Percentiles rank a stretch among this genome's conserved stretches.
These are phyloP conservation scores for Monopis laevigella DNA, from an alignment of 2,888 invertebrate genomes.

Conservation along the genomic window DNA sequence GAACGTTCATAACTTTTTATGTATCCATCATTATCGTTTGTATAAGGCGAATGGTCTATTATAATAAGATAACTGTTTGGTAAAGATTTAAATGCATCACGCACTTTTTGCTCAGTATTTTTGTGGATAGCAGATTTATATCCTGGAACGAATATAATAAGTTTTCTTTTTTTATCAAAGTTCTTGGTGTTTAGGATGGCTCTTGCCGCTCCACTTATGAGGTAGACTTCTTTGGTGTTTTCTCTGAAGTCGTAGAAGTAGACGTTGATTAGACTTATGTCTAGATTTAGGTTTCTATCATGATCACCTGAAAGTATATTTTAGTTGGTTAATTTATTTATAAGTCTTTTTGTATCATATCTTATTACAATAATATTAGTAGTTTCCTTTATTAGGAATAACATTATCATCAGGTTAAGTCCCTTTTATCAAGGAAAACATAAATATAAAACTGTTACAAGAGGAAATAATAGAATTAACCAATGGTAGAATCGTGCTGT, in stretches of 20 bases:
- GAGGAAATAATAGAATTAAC: too few species aligned
- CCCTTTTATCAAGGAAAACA: too few species aligned
- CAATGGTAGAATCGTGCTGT: too few species aligned
- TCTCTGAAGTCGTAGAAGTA: conserved; percentile 50
- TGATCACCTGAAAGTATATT: conserved; percentile 52
- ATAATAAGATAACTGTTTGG: conserved; percentile 47
- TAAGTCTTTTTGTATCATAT: too few species aligned
- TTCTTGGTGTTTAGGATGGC: conserved; percentile 37
- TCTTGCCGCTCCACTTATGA: conserved; percentile 35
- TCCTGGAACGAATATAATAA: conserved; percentile 52
- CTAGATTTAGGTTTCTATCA: conserved; percentile 33
- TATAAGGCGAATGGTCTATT: conserved; percentile 50
- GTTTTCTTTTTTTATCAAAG: conserved; percentile 38
- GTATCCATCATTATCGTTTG: conserved; percentile 37
- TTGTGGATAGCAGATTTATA: conserved; percentile 50
- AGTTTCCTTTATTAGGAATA: too few species aligned
- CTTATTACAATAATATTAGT: too few species aligned
- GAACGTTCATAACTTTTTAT: conserved; percentile 49
- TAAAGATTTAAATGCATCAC: conserved; percentile 42
- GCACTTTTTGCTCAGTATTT: conserved; percentile 40
- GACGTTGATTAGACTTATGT: conserved; percentile 38
- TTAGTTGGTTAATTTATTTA: too few species aligned
- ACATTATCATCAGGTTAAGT: too few species aligned
- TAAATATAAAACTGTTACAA: too few species aligned
- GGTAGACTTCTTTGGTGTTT: conserved; percentile 38